phyloP scores from a whole-genome alignment of 1,140 invertebrate species.

The Cyrtorhinus lividipennis region DNA sequence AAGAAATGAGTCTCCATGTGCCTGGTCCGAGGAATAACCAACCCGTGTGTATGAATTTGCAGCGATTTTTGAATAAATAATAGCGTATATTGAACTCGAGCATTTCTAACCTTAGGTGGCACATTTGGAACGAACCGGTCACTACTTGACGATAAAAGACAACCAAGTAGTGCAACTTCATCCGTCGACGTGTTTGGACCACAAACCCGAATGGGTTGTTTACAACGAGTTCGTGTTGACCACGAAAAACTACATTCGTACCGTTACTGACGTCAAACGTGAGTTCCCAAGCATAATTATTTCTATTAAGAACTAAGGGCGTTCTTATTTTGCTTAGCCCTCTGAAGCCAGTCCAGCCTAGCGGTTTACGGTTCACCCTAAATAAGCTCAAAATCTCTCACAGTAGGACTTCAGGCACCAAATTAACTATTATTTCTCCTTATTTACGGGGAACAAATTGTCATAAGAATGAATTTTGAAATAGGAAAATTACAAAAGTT shows the following conservation, averaged over 20 bases:
- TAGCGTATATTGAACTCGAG: neutral
- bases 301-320: neutral
- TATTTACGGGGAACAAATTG: too few species aligned
- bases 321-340: neutral
- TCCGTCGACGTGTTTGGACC: slow-evolving; percentile 95
- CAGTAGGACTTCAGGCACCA: too few species aligned
- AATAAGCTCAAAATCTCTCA: too few species aligned
- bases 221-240: slow-evolving; percentile 99
- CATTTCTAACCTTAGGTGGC: slow-evolving; percentile 61
- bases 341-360: too few species aligned
- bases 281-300: slow-evolving; percentile 35
- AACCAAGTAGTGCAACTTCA: slow-evolving; percentile 98
- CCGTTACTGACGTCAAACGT: slow-evolving; percentile 98
- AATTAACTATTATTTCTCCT: too few species aligned
- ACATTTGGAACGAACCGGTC: slow-evolving; percentile 86
- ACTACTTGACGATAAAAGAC: slow-evolving; percentile 98
- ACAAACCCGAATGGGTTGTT: slow-evolving; percentile 99
- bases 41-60: too few species aligned
- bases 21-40: too few species aligned
- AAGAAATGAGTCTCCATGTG: too few species aligned
- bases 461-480: too few species aligned
- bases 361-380: too few species aligned
- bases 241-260: slow-evolving; percentile 98
- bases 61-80: slow-evolving; percentile 11
- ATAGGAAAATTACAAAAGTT: too few species aligned